These are phyloP conservation scores for Pollenia labialis DNA, from an alignment of 2,888 invertebrate species.

Conservation along the genomic window DNA sequence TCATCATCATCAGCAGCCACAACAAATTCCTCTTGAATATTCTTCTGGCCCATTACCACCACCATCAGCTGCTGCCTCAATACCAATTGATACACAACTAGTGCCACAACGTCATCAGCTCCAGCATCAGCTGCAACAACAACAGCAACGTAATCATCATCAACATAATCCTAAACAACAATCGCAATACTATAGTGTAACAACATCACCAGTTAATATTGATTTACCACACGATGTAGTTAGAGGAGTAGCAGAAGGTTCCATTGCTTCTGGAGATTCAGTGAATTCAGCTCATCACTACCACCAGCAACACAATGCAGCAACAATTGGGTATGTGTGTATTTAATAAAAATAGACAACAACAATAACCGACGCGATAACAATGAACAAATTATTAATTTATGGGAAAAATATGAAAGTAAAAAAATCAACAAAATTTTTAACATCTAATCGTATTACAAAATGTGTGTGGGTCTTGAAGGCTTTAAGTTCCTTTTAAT, in stretches of 20 bases:
- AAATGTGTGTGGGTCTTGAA: too few relatives aligned
- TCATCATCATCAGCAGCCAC: slow-evolving; percentile 65
- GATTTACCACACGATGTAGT: slow-evolving; percentile 55
- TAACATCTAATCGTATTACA: too few relatives aligned
- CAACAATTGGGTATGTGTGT: slow-evolving; percentile 62
- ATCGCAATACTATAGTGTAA: slow-evolving; percentile 63
- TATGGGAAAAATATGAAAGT: slow-evolving; percentile 20
- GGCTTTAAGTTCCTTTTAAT: too few relatives aligned
- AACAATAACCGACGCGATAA: background rate
- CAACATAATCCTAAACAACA: slow-evolving; percentile 72
- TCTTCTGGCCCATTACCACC: slow-evolving; percentile 62
- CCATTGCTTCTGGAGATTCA: slow-evolving; percentile 29
- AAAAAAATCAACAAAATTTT: background rate
- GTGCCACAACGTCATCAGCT: slow-evolving; percentile 68
- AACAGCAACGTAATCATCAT: slow-evolving; percentile 46
- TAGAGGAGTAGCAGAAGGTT: slow-evolving; percentile 7
- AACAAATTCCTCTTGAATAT: slow-evolving; percentile 79
- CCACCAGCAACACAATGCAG: slow-evolving; percentile 53
- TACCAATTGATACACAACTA: slow-evolving; percentile 42
- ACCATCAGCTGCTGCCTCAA: slow-evolving; percentile 43
- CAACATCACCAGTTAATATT: slow-evolving; percentile 57
- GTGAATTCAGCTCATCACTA: slow-evolving; percentile 41
- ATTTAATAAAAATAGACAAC: slow-evolving; percentile 6
- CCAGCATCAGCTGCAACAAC: slow-evolving; percentile 63
- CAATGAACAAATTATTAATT: slow-evolving; percentile 31